Percentiles rank a stretch among this genome's conserved stretches.
phyloP scores from a whole-genome alignment of 2,888 invertebrate species.

The Drosophila atripex region DNA sequence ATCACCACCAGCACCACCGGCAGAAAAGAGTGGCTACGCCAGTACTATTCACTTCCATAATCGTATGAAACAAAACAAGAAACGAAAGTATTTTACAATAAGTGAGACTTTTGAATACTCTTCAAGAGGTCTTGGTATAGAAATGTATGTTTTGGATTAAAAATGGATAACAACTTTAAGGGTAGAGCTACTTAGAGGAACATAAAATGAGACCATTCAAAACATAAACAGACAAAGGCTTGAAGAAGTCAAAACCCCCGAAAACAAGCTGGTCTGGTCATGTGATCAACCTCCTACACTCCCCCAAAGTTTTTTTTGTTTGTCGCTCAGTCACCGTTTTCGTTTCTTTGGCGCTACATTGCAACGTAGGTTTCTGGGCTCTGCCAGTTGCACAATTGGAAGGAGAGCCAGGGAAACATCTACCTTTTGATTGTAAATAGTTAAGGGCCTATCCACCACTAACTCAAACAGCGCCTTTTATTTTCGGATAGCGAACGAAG shows the following conservation, averaged over 20 bases:
- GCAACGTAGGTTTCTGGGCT: slow-evolving; percentile 49
- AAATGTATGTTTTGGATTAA: too few relatives aligned
- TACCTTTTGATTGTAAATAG: slow-evolving; percentile 33
- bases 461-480: not conserved
- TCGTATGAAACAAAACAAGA: slow-evolving; percentile 44
- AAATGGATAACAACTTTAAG: not conserved
- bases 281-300: slow-evolving; percentile 29
- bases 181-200: not conserved
- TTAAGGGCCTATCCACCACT: not conserved
- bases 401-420: slow-evolving; percentile 35
- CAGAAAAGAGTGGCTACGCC: slow-evolving; percentile 16
- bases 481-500: slow-evolving; percentile 24
- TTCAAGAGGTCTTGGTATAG: not conserved
- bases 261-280: slow-evolving; percentile 22
- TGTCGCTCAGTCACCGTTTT: slow-evolving; percentile 39
- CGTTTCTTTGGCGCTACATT: slow-evolving; percentile 34
- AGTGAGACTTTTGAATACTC: slow-evolving; percentile 17
- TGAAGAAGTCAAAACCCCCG: not conserved
- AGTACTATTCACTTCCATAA: slow-evolving; percentile 19
- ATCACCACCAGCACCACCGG: slow-evolving; percentile 72
- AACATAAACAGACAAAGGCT: not conserved
- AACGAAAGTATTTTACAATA: slow-evolving; percentile 23
- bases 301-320: slow-evolving; percentile 42
- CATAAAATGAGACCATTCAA: not conserved
- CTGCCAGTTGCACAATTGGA: slow-evolving; percentile 62